Evolutionary conservation across 2,113 vertebrate genomes (phyloP), one percentile per base, ranked within the genome.

Genomic region (Setophaga petechia): DNA sequence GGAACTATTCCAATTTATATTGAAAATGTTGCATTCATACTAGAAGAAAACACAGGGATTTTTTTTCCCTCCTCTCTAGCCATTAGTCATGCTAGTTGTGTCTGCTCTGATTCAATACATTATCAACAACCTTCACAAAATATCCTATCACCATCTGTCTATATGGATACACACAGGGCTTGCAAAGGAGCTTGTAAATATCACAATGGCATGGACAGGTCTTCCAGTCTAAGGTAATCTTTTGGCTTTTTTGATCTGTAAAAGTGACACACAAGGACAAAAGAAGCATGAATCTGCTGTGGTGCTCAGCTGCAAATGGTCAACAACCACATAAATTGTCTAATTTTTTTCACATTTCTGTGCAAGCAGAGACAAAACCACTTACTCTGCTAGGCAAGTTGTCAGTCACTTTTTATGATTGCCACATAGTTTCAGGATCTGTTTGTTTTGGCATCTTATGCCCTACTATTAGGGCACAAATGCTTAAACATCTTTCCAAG

Each of bases 41-140:
- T 25, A 20, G 28, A 21, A 74, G 46, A 58, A 65, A 44, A 0
- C 2, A 3, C 2, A 9, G 10, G 3, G 12, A 12, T 19, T 52
- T 30, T 18, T 30, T 76, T 27, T 31, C 14, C 0, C 6, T 27
- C 4, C 15, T 83, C 15, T 71, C 18, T 49, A 62, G 5, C 7
- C 6, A n/a, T 54, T 61, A 39, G 9, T 11, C 13, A 7, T 15
- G 5, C 2, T 66, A 49, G 24, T 21, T 67, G 10, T 5, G 6
- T 68, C 15, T 17, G 0, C 58, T 62, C 23, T 35, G 39, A 52
- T n/a, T 35, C n/a, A 47, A 13, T 6, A 61, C 3, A 14, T 10
- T 25, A 25, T 5, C 15, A 67, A 59, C 35, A 51, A 67, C 14
- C 0, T 4, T 11, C 18, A 55, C 10, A 61, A 51, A 46, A 81